Conservation (phyloP, 2,797 vertebrate species). For the Melopsittacus undulatus region DNA sequence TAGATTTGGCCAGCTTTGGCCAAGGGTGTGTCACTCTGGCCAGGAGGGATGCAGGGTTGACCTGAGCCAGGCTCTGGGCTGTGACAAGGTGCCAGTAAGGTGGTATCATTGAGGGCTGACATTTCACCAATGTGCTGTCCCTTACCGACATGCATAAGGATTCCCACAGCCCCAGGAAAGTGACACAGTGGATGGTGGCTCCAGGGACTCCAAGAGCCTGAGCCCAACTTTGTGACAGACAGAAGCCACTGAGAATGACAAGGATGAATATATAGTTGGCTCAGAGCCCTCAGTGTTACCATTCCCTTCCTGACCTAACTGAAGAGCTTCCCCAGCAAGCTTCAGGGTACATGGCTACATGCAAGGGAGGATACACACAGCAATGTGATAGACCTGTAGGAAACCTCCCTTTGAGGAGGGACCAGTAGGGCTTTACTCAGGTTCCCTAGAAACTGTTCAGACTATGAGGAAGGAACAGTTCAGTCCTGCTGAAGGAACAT, state of each 20-base stretch:
- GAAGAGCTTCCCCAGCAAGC: not conserved
- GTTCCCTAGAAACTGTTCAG: not conserved
- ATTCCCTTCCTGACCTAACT: not conserved
- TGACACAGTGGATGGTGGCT: not conserved
- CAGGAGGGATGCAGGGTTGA: accelerated
- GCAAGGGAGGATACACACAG: not conserved
- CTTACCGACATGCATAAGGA: not conserved
- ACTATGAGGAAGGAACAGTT: not conserved
- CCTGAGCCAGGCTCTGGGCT: not conserved
- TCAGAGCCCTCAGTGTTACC: not conserved
- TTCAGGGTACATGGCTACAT: not conserved
- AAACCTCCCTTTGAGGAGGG: not conserved
- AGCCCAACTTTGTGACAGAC: not conserved
- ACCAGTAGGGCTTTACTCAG: not conserved
- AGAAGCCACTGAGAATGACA: not conserved
- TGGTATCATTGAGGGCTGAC: not conserved
- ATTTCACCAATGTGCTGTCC: not conserved
- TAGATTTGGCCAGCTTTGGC: not conserved
- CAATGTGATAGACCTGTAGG: not conserved
- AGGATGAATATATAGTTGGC: not conserved
- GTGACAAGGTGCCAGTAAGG: not conserved
- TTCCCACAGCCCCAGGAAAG: not conserved
- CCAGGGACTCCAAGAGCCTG: not conserved
- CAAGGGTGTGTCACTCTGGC: not conserved
- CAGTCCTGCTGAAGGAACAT: not conserved